Conservation (phyloP, 2,797 vertebrate genomes). For the Bovichtus variegatus region DNA sequence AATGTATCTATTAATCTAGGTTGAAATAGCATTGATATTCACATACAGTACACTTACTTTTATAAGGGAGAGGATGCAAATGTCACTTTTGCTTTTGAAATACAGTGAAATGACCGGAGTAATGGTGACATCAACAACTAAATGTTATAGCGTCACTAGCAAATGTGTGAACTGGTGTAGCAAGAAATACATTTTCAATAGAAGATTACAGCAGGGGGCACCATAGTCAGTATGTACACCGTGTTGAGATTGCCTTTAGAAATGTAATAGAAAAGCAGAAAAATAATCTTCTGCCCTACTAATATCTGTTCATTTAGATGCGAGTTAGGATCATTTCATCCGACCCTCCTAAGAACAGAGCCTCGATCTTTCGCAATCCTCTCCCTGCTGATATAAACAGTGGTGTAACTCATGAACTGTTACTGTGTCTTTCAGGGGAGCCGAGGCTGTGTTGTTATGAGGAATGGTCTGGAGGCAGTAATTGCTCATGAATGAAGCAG, state of each 20-base stretch:
- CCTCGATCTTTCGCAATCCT: neutral
- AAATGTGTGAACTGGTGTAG: neutral
- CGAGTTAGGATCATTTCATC: neutral
- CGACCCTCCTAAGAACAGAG: neutral
- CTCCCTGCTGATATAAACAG: neutral
- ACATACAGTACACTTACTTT: neutral
- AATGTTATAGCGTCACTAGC: neutral
- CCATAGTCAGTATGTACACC: neutral
- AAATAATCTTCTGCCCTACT: no score
- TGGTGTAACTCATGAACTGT: neutral
- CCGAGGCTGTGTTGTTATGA: slow-evolving; percentile 24
- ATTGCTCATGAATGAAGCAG: slow-evolving; percentile 52
- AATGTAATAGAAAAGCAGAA: neutral
- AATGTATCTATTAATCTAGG: neutral
- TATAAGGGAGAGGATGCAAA: neutral
- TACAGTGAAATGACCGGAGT: neutral
- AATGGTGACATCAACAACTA: neutral
- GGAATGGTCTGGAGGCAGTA: slow-evolving; percentile 16
- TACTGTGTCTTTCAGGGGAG: neutral
- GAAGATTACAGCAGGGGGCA: slow-evolving; percentile 18
- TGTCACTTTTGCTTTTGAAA: neutral
- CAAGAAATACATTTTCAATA: neutral
- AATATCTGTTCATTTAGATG: neutral
- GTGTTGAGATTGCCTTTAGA: neutral
- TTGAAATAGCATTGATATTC: neutral